Base-by-base conservation (phyloP, 2,113 vertebrate genomes). In the Psilopogon haemacephalus region DNA sequence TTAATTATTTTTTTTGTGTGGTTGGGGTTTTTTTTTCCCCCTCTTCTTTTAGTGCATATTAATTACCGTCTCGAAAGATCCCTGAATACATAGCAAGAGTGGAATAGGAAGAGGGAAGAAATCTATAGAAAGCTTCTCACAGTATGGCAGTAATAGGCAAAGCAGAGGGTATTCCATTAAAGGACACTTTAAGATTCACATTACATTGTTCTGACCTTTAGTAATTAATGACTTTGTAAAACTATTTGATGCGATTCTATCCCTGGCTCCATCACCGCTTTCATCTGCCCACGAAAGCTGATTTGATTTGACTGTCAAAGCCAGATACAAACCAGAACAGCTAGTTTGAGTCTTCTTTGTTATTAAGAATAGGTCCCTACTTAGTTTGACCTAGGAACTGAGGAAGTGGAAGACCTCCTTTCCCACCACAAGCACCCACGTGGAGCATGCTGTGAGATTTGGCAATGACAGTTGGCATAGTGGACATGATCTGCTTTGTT, bases 371-470 rank as follows among this genome's bases (percentile, higher is more conserved):
- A 38, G 3, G 28, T 74, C 65, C 15, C 62, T 83, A 32, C 67
- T 60, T 67, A 67, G 35, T 79, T 83, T 78, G 56, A 70, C 38
- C 68, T 44, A 52, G 32, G 52, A 75, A 38, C 37, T 28, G 28
- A 78, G 42, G 15, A 94, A 67, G 38, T 6, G 9, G 26, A 81
- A 33, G 30, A 60, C 37, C 5, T 3, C 69, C 16, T 73, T 73
- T 32, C 6, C 2, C 1, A 1, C 32, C 1, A 1, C 55, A n/a
- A 52, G 60, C 37, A 24, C 10, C 58, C 6, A 0, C 10, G 26
- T 30, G 33, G 76, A 59, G 13, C 55, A 27, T 7, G 2, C 38
- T 50, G 12, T 58, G 46, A 5, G 8, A 33, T 46, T 33, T 48
- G 35, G 23, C 20, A 70, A 64, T n/a, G n/a, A n/a, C n/a, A n/a